A percentile compares a stretch with the other conserved stretches of the same genome.
Evolutionary conservation across 1,140 invertebrate genomes (phyloP).

Genomic region (Polypedilum vanderplanki): DNA sequence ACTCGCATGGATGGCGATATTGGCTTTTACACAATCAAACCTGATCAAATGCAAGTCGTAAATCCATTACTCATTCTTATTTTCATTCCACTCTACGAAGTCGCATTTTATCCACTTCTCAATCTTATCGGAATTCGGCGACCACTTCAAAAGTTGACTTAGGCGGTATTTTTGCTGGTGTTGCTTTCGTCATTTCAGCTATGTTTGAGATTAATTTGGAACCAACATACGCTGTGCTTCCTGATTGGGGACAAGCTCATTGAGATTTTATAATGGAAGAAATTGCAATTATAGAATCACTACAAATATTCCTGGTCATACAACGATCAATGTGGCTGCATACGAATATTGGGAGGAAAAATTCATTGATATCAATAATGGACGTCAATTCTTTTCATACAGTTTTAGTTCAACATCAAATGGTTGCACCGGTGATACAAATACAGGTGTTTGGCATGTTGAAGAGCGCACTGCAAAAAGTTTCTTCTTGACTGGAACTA

Average conservation of each 20-base stretch:
- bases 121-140: constrained; percentile 46
- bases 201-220: constrained; percentile 74
- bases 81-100: constrained; percentile 74
- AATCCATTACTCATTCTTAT: constrained; percentile 72
- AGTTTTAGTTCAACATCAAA: constrained; percentile 29
- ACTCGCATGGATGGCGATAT: constrained; percentile 60
- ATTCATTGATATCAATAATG: constrained; percentile 32
- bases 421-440: constrained; percentile 33
- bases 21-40: constrained; percentile 57
- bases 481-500: constrained; percentile 43
- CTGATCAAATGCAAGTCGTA: constrained; percentile 73
- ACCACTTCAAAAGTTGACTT: constrained; percentile 52
- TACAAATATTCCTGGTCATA: constrained; percentile 31
- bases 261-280: constrained; percentile 64
- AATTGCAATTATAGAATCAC: constrained; percentile 42
- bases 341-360: constrained; percentile 40
- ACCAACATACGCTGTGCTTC: constrained; percentile 59
- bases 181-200: constrained; percentile 82
- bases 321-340: constrained; percentile 35
- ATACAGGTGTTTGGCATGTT: constrained; percentile 37
- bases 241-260: constrained; percentile 52
- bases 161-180: constrained; percentile 75
- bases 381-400: constrained; percentile 27
- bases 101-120: constrained; percentile 57
- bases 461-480: constrained; percentile 45